Evolutionary conservation across 2,797 vertebrate species (phyloP).

Genomic region (Rhinella marina): DNA sequence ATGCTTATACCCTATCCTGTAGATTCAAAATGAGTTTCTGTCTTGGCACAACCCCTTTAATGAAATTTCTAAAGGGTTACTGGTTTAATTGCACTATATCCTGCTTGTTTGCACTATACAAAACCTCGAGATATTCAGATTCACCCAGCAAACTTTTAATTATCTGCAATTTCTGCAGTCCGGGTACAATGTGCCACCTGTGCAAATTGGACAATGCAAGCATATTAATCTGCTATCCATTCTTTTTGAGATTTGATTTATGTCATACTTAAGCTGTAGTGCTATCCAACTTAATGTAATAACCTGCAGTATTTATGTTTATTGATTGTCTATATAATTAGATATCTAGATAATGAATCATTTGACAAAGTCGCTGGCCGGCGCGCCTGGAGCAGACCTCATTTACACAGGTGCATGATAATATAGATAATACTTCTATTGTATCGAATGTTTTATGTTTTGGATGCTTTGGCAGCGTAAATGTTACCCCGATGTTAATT

Average conservation of each 20-base stretch:
- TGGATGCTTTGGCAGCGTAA: background rate
- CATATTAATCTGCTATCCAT: background rate
- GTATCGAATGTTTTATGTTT: background rate
- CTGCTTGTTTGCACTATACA: background rate
- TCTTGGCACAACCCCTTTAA: too few species aligned
- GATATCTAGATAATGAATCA: slow-evolving; percentile 9
- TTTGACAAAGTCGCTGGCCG: slow-evolving; percentile 8
- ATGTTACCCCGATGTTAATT: background rate
- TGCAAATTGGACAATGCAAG: background rate
- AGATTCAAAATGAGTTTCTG: too few species aligned
- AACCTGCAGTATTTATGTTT: background rate
- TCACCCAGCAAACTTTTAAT: slow-evolving; percentile 3
- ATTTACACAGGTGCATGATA: background rate
- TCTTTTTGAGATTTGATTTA: slow-evolving; percentile 13
- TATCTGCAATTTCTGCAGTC: background rate
- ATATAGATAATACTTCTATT: background rate
- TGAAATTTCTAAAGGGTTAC: background rate
- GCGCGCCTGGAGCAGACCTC: background rate
- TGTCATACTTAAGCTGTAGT: background rate
- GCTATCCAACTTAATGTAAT: slow-evolving; percentile 15
- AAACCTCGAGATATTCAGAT: background rate
- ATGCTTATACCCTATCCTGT: too few species aligned
- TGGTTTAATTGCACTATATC: background rate
- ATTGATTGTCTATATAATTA: slow-evolving; percentile 25
- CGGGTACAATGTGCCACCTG: background rate